Conservation (phyloP, 2,113 vertebrate species). For the Pseudonaja textilis region DNA sequence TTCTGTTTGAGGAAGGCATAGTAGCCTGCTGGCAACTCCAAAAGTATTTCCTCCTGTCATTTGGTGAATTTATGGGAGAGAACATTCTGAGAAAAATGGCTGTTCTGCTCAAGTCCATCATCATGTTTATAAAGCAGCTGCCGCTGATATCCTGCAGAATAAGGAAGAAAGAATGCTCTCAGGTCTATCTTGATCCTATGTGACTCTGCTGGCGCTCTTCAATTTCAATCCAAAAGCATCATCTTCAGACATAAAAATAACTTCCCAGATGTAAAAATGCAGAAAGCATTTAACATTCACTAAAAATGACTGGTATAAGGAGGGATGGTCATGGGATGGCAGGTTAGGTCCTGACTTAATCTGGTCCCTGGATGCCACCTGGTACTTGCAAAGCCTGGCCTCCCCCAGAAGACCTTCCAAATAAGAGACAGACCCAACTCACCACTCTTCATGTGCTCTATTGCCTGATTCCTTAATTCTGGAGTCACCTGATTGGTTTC, state of each 20-base stretch:
- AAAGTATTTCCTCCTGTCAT: not conserved
- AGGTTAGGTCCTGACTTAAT: not conserved
- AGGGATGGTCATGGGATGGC: not conserved
- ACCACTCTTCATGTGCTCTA: constrained; percentile 74
- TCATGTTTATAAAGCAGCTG: constrained; percentile 77
- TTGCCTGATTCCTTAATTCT: constrained; percentile 63
- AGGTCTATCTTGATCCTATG: not conserved
- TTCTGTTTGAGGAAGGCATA: not conserved
- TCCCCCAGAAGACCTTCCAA: no score
- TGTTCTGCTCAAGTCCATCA: constrained; percentile 16
- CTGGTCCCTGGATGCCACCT: not conserved
- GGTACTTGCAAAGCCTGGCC: not conserved
- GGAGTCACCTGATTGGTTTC: constrained; percentile 70
- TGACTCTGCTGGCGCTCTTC: not conserved
- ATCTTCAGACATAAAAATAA: not conserved
- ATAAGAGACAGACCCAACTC: constrained; percentile 23
- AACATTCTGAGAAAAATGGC: not conserved
- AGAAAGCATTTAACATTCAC: not conserved
- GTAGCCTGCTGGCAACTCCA: not conserved
- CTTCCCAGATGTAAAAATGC: not conserved
- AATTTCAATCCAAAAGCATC: not conserved
- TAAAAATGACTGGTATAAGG: not conserved
- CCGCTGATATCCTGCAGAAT: constrained; percentile 76
- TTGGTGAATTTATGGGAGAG: not conserved
- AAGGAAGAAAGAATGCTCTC: not conserved